Evolutionary conservation across 2,888 invertebrate species (phyloP), one percentile per base, ranked within the genome.

Genomic region (Melanostoma mellinum): DNA sequence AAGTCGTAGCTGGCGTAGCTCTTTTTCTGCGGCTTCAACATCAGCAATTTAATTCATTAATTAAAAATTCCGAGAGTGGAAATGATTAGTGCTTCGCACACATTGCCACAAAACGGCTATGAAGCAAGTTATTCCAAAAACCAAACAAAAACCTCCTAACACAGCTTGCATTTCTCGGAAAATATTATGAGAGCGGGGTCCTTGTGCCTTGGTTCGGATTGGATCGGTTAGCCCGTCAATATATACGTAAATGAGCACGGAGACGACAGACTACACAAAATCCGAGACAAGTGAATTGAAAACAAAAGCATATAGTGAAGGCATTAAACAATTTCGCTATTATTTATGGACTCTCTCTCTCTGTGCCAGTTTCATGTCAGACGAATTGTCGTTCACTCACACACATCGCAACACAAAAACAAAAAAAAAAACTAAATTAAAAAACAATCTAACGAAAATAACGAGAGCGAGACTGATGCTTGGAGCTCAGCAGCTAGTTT

Each of bases 51-150:
- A 53, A 78, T 65, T 82, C 77, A 69, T 78, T 82, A 65, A 82
- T 82, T 82, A 82, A 73, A 82, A 82, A 82, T 74, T 74, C 69
- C 58, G 42, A 77, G 65, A 73, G 61, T 69, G 56, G 38, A 72
- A 68, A 73, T 73, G 67, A 82, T 82, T 77, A 73, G 61, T 30
- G 48, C 33, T 55, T 10, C 9, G 6, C n/a, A 9, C 35, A 1
- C n/a, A 53, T 32, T 9, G 30, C 69, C 20, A 38, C 56, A 56
- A 69, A 69, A 69, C 36, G 38, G 48, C 56, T 58, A 36, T 36
- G 58, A 36, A 46, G 38, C 6, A 55, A 50, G 38, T 35, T 36
- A 46, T 46, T 8, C n/a, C 52, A 40, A 4, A 52, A 38, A 67
- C 20, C 52, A 40, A 4, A 52, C 44, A 67, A 71, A 71, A 69